Base-by-base conservation (phyloP, 2,888 invertebrate species). In the Tridacna crocea region DNA sequence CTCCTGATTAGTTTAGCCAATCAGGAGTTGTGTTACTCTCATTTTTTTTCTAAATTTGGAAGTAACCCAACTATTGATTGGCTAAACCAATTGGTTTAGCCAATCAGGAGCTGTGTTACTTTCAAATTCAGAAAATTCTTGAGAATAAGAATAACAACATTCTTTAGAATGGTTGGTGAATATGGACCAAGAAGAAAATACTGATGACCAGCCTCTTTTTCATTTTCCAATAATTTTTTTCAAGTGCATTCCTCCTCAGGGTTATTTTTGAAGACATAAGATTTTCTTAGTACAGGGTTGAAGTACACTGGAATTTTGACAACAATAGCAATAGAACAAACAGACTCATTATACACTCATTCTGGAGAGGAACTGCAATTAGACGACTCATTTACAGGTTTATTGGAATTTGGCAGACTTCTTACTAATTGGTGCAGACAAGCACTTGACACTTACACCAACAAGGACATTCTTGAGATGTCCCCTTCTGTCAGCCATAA, bases 381-480 rank as follows among this genome's bases (percentile, higher is more conserved):
- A 78, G 78, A 27, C 13, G 80, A 74, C 55, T 61, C 78, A 83
- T 79, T 79, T 84, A 84, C 70, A 75, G 70, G 66, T 84, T 84
- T 82, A 84, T 79, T 74, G 27, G 74, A 76, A 47, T 77, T 58
- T 82, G 81, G 77, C 84, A 84, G 66, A 17, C 48, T 12, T 46
- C 36, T 27, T n/a, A 3, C 19, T 84, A 79, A 84, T 84, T 81
- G 76, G n/a, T 63, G 70, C 47, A 26, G 84, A 84, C 84, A 77
- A 24, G 72, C 13, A 0, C 65, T 63, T 51, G 27, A 19, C 15
- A 26, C 65, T 48, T 72, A 72, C 51, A 75, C 72, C 60, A 73
- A 68, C 78, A 65, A 26, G 24, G 75, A 75, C 80, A 82, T 82
- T 82, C 82, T 63, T 66, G 27, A 17, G 36, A 46, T 46, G 46